These are phyloP conservation scores for Dicerorhinus sumatrensis DNA, from an alignment of 2,113 vertebrate species.

Conservation along the genomic window DNA sequence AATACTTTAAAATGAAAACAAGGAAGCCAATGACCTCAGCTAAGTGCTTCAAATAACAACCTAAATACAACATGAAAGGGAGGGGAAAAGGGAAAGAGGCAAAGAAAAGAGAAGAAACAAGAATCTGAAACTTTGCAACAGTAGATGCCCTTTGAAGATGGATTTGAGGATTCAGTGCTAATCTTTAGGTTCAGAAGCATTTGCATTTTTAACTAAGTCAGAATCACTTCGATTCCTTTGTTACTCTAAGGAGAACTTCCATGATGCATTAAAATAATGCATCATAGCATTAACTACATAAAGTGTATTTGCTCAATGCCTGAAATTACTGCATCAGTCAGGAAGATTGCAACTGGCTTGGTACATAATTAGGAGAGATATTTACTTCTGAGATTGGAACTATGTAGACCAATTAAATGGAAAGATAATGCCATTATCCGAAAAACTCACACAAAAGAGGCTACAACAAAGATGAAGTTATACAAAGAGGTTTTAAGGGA, in stretches of 20 bases:
- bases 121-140: not conserved
- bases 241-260: not conserved
- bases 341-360: not conserved
- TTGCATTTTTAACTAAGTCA: not conserved
- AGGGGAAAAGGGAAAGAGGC: not conserved
- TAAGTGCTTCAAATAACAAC: not conserved
- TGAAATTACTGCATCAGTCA: not conserved
- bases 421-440: not conserved
- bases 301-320: not conserved
- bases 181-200: not conserved
- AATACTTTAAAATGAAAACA: not conserved
- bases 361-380: not conserved
- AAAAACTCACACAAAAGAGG: not conserved
- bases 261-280: not conserved
- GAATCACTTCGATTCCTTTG: not conserved
- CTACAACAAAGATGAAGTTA: not conserved
- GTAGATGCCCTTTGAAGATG: not conserved
- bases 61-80: not conserved
- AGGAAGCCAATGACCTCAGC: not conserved
- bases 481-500: not conserved
- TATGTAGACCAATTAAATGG: not conserved
- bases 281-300: not conserved
- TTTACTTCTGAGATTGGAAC: not conserved
- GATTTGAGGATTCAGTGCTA: not conserved
- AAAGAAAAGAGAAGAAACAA: not conserved